Evolutionary conservation across 2,888 invertebrate genomes (phyloP).

Genomic region (Drosophila koepferae): DNA sequence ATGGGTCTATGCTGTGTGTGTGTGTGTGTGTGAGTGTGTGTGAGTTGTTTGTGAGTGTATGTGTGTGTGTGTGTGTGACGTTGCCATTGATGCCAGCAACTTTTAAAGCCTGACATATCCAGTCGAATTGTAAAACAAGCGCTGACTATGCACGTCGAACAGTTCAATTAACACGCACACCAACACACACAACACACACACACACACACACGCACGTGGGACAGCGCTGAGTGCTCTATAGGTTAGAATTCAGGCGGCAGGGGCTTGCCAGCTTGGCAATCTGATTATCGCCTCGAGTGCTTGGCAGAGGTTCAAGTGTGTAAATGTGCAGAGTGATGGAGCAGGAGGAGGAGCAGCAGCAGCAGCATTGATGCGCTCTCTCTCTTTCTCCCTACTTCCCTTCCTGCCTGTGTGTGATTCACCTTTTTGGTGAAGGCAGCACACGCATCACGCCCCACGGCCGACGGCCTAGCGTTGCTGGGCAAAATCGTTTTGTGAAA

Average conservation of each 20-base stretch:
- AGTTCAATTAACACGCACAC: slow-evolving; percentile 44
- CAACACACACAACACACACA: slow-evolving; percentile 21
- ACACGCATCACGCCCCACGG: background rate
- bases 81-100: slow-evolving; percentile 29
- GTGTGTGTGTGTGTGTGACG: background rate
- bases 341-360: background rate
- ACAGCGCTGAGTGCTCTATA: background rate
- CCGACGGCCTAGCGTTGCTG: background rate
- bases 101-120: slow-evolving; percentile 28
- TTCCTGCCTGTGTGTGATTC: background rate
- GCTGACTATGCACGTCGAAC: slow-evolving; percentile 64
- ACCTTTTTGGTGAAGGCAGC: slow-evolving; percentile 22
- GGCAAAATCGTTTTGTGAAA: slow-evolving; percentile 39
- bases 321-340: slow-evolving; percentile 9
- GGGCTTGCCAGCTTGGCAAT: slow-evolving; percentile 48
- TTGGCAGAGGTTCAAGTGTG: slow-evolving; percentile 39
- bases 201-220: slow-evolving; percentile 2
- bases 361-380: background rate
- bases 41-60: background rate
- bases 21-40: background rate
- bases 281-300: slow-evolving; percentile 73
- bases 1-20: background rate
- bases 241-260: background rate
- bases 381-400: too few species aligned
- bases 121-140: slow-evolving; percentile 59